phyloP scores from a whole-genome alignment of 2,113 vertebrate species.

The Caranx melampygus region DNA sequence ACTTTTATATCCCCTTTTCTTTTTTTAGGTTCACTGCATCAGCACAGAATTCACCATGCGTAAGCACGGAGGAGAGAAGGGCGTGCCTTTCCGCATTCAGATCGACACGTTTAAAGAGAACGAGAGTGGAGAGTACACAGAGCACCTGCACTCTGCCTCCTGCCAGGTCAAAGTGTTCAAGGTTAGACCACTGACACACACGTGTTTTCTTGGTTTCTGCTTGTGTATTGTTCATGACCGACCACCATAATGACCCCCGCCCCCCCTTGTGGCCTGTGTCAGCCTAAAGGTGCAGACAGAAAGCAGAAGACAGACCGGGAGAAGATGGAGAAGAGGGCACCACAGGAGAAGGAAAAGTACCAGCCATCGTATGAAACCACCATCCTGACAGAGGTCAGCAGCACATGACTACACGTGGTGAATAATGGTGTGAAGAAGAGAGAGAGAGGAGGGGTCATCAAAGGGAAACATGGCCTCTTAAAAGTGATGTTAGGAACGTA shows the following conservation, averaged over 20 bases:
- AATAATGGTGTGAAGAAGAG: not conserved
- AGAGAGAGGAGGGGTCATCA: not conserved
- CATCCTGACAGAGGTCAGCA: slow-evolving; percentile 94
- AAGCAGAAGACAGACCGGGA: slow-evolving; percentile 98
- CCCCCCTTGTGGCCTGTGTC: slow-evolving; percentile 6
- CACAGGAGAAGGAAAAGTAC: slow-evolving; percentile 98
- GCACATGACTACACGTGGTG: not conserved
- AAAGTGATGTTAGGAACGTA: not conserved
- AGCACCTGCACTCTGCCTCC: slow-evolving; percentile 97
- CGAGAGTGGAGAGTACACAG: slow-evolving; percentile 92
- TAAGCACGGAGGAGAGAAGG: slow-evolving; percentile 98
- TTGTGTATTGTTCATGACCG: not conserved
- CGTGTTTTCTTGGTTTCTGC: not conserved
- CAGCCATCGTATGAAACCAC: slow-evolving; percentile 98
- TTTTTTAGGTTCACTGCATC: slow-evolving; percentile 93
- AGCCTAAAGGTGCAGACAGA: slow-evolving; percentile 98
- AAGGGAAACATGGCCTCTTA: not conserved
- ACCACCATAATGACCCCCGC: slow-evolving; percentile 5
- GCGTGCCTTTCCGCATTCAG: slow-evolving; percentile 96
- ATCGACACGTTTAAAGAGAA: slow-evolving; percentile 98
- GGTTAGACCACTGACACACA: slow-evolving; percentile 78
- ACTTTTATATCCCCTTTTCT: slow-evolving; percentile 15
- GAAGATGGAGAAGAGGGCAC: slow-evolving; percentile 97
- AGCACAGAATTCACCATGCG: slow-evolving; percentile 99
- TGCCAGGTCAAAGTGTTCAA: slow-evolving; percentile 99